These are phyloP conservation scores for Papio anubis DNA, from an alignment of 2,113 vertebrate species.

Conservation along the genomic window DNA sequence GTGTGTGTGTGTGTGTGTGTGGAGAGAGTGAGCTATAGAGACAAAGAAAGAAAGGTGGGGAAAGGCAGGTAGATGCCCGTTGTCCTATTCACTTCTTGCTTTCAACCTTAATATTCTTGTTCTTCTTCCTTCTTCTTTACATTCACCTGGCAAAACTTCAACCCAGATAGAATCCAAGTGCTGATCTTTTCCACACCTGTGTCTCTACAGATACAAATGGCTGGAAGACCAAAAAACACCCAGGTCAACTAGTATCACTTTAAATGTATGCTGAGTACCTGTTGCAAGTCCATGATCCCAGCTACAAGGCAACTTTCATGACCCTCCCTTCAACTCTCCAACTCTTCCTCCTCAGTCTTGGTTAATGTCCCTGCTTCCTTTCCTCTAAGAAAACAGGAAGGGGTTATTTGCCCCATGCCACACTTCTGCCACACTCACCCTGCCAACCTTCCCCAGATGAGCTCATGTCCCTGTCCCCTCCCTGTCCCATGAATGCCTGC, in stretches of 20 bases:
- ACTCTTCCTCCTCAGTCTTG: neutral
- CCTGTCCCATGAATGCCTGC: rapidly evolving
- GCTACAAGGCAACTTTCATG: no score
- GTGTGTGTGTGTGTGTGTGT: neutral
- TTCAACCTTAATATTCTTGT: neutral
- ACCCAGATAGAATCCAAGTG: neutral
- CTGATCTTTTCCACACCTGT: neutral
- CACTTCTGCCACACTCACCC: neutral
- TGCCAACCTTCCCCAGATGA: neutral
- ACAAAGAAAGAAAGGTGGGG: neutral
- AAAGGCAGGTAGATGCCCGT: neutral
- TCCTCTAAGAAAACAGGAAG: neutral
- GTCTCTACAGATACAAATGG: rapidly evolving
- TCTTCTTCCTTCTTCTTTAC: neutral
- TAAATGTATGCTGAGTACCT: rapidly evolving
- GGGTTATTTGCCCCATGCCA: rapidly evolving
- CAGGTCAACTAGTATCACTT: neutral
- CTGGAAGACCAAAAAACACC: neutral
- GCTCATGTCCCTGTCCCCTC: rapidly evolving
- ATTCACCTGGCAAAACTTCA: neutral
- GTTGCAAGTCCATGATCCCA: rapidly evolving
- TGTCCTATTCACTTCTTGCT: neutral
- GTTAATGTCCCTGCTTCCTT: neutral
- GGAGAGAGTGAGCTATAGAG: neutral
- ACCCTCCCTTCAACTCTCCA: neutral